Evolutionary conservation across 2,888 invertebrate genomes (phyloP).

Genomic region (Caprella mutica): DNA sequence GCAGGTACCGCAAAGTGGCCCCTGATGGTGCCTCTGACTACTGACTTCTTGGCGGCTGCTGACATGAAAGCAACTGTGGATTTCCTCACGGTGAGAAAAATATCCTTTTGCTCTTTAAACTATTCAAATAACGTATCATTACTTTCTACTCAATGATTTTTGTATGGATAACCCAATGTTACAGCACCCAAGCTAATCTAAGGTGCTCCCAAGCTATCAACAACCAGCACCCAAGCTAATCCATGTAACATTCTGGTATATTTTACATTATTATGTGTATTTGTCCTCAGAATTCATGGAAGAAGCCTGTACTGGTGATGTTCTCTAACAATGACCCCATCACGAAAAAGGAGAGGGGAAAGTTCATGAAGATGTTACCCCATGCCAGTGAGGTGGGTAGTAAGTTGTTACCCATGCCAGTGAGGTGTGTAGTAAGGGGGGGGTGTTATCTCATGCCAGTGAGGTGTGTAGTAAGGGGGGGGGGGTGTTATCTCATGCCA

Average conservation of each 20-base stretch:
- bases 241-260: not conserved
- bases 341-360: constrained; percentile 7
- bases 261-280: not conserved
- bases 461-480: too few species aligned
- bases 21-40: constrained; percentile 17
- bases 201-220: too few species aligned
- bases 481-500: too few species aligned
- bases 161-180: not conserved
- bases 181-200: not conserved
- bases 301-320: constrained; percentile 18
- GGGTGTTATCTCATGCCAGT: too few species aligned
- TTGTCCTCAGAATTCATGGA: constrained; percentile 11
- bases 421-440: not conserved
- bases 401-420: not conserved
- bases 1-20: constrained; percentile 27
- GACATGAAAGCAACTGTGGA: constrained; percentile 23
- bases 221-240: not conserved
- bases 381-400: constrained; percentile 9
- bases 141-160: not conserved
- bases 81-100: constrained; percentile 10
- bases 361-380: constrained; percentile 14
- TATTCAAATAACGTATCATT: too few species aligned
- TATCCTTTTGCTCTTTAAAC: too few species aligned
- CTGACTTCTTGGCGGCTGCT: constrained; percentile 10
- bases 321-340: constrained; percentile 23